Evolutionary conservation across 2,113 vertebrate species (phyloP).

Genomic region (Camelus dromedarius): DNA sequence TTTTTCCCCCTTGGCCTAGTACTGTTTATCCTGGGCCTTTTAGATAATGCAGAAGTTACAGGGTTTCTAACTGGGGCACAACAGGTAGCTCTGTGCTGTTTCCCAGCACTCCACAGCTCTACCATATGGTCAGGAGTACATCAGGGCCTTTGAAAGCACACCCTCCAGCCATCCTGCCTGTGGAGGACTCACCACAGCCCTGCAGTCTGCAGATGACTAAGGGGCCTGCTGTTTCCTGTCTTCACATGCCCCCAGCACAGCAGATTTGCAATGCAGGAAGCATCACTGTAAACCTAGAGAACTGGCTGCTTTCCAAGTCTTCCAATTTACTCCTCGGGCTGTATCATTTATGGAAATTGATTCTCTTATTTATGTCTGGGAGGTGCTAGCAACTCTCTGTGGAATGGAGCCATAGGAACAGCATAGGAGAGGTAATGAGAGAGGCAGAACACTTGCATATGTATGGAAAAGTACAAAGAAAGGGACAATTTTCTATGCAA

Average conservation of each 20-base stretch:
- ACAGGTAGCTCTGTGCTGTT: background rate
- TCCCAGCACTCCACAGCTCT: background rate
- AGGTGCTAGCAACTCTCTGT: constrained; percentile 6
- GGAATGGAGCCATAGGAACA: background rate
- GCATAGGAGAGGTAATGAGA: constrained; percentile 22
- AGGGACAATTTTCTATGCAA: constrained; percentile 31
- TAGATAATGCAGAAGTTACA: background rate
- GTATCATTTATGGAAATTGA: constrained; percentile 72
- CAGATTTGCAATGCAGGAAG: constrained; percentile 57
- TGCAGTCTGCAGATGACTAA: background rate
- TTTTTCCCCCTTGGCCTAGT: background rate
- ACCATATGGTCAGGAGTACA: background rate
- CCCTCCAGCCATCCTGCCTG: background rate
- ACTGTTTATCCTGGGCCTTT: background rate
- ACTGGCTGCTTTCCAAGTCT: constrained; percentile 62
- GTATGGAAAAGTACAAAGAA: constrained; percentile 14
- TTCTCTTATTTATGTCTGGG: constrained; percentile 67
- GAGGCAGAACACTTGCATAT: constrained; percentile 46
- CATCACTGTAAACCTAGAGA: constrained; percentile 12
- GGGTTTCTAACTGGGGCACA: background rate
- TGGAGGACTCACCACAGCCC: background rate
- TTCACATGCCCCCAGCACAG: background rate
- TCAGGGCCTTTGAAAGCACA: background rate
- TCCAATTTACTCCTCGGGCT: constrained; percentile 52
- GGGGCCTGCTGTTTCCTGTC: background rate